Base-by-base conservation (phyloP, 2,888 invertebrate genomes). In the Brenthis daphne region DNA sequence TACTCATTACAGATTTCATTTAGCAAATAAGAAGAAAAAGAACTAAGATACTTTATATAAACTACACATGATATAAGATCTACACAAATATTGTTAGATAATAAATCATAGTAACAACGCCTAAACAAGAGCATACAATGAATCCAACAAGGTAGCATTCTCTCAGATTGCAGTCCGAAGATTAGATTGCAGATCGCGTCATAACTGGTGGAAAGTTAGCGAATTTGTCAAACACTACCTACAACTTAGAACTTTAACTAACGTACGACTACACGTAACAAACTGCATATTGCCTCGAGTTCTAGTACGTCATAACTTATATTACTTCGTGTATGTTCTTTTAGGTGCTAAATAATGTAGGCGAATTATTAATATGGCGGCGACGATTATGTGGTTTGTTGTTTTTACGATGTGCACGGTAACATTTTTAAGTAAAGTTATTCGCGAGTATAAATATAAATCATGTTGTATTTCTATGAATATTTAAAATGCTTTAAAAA, bases 101-200 rank as follows among this genome's bases (percentile, higher is more conserved):
- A 53, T 63, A 63, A 63, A 63, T 53, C 14, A 53, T 14, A 20
- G 20, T 43, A 14, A 54, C 37, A 63, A 60, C 43, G 53, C 53
- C 37, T 63, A 63, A 51, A 61, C 50, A 37, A 53, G 33, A 53
- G 51, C 37, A 53, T n/a, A 53, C 29, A n/a, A 56, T 37, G 8
- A 5, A 53, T 51, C 20, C 11, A 8, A 20, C 47, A 11, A n/a
- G 50, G 8, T 37, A 76, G 77, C 78, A 79, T 79, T 81, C 80
- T 84, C 81, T 76, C 75, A 65, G 77, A 79, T 81, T 80, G 80
- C 80, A 78, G 79, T 78, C 78, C 78, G 74, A 79, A 83, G 86
- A 87, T 87, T 85, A 84, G 79, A 85, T 83, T 82, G 77, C 79
- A 84, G 81, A 84, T 86, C 82, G 82, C 79, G 80, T 80, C 79